Evolutionary conservation across 2,888 invertebrate genomes (phyloP).

Genomic region (Orthosia gracilis): DNA sequence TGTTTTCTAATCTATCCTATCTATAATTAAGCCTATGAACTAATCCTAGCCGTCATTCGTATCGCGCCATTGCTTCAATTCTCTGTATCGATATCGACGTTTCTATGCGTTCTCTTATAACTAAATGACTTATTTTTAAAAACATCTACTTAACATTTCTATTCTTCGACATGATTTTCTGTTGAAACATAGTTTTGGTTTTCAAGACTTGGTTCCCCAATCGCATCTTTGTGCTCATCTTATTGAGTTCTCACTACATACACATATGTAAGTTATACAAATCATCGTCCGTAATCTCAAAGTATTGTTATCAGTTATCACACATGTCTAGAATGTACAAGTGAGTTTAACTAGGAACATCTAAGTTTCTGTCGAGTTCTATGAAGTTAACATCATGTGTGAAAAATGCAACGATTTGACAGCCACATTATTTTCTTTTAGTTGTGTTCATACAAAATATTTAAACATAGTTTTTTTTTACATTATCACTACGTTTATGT

Average conservation of each 20-base stretch:
- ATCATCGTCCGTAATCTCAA: slow-evolving; percentile 77
- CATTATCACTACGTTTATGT: slow-evolving; percentile 87
- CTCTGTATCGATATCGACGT: slow-evolving; percentile 84
- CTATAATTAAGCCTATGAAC: slow-evolving; percentile 88
- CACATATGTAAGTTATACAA: slow-evolving; percentile 56
- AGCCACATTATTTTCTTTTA: slow-evolving; percentile 84
- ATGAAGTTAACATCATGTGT: slow-evolving; percentile 80
- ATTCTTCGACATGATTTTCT: slow-evolving; percentile 86
- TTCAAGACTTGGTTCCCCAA: slow-evolving; percentile 84
- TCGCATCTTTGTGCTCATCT: slow-evolving; percentile 83
- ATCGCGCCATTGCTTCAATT: slow-evolving; percentile 82
- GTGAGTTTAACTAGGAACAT: slow-evolving; percentile 87
- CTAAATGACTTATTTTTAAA: slow-evolving; percentile 87
- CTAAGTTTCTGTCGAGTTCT: slow-evolving; percentile 79
- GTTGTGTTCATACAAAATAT: slow-evolving; percentile 87
- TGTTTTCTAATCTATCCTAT: slow-evolving; percentile 90
- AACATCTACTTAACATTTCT: slow-evolving; percentile 89
- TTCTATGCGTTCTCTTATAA: slow-evolving; percentile 85
- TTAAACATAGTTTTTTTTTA: slow-evolving; percentile 84
- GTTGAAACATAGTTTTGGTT: slow-evolving; percentile 86
- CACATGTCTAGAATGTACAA: slow-evolving; percentile 83
- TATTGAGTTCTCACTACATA: slow-evolving; percentile 69
- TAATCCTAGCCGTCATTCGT: slow-evolving; percentile 85
- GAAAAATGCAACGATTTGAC: slow-evolving; percentile 89
- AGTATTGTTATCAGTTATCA: slow-evolving; percentile 72